Base-by-base conservation (phyloP, 2,888 invertebrate species). In the Trissolcus japonicus region DNA sequence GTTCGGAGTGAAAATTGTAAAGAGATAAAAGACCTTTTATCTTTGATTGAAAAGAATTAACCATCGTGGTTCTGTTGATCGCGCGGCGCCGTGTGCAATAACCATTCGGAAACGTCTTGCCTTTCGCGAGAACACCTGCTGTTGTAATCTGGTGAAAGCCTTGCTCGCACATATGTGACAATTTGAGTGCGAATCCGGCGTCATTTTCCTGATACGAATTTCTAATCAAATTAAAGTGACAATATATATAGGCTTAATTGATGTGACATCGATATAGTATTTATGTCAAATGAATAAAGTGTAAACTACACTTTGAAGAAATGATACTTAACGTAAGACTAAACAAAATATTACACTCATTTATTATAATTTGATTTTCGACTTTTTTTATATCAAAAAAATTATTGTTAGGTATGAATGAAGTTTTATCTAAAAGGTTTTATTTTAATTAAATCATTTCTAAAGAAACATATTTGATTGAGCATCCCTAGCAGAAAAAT, bases 61-160 rank as follows among this genome's bases (percentile, higher is more conserved):
- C 6, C 1, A 11, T 16, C 14, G n/a, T 11, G 46, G 46, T 16
- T 46, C 1, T 16, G 46, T 16, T 16, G 16, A 16, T 46, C 46
- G 4, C 14, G 16, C 16, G 46, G 14, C 40, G 19, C 6, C 17
- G 13, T 11, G 11, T 50, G 57, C 56, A 60, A 61, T 74, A 67
- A 54, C 51, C 51, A 40, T 67, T 67, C 21, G 17, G 4, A 54
- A 48, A 59, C 50, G 57, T 67, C 62, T 55, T 35, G 46, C 53
- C 57, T 53, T 46, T 46, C 29, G 46, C 35, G 43, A 61, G 50
- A 67, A 19, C 51, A 68, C 68, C 63, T 59, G 62, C 46, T 19
- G 51, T 54, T 62, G 62, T 68, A 63, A 68, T 68, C 67, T 35
- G 16, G 54, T 53, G 43, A 62, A 63, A 68, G 51, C 68, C 59